Conservation (phyloP, 2,113 vertebrate species). For the Plotosus lineatus region DNA sequence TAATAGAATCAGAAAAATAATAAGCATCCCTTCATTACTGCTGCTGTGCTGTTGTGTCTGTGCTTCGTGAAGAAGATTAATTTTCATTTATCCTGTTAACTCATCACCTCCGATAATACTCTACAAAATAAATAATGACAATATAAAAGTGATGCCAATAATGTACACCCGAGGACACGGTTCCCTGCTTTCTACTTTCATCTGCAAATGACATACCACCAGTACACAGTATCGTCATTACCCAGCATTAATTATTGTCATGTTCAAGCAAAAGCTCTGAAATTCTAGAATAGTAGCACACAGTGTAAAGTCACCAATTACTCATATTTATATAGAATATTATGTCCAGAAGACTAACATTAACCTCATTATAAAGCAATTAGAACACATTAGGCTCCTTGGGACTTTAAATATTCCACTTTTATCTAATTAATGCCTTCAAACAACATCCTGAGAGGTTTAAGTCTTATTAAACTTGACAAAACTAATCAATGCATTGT, state of each 20-base stretch:
- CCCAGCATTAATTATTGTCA: no score
- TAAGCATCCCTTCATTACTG: background rate
- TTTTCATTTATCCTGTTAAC: background rate
- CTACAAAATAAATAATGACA: background rate
- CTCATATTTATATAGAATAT: background rate
- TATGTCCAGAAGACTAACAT: constrained; percentile 25
- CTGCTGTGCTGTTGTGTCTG: background rate
- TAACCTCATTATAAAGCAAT: constrained; percentile 30
- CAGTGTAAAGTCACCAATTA: constrained; percentile 1
- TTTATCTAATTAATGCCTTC: constrained; percentile 12
- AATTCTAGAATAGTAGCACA: background rate
- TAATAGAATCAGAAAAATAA: background rate
- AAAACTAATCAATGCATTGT: background rate
- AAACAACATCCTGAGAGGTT: constrained; percentile 4
- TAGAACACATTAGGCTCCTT: constrained; percentile 16
- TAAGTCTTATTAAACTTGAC: constrained; percentile 15
- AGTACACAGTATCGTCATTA: background rate
- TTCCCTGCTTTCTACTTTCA: background rate
- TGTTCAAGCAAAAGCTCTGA: background rate
- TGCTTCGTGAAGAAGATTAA: background rate
- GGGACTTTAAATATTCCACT: constrained; percentile 2
- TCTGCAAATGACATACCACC: background rate
- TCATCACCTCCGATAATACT: background rate
- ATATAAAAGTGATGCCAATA: background rate
- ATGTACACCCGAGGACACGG: background rate